A percentile compares a stretch with the other conserved stretches of the same genome.
These are phyloP conservation scores for Incurvaria masculella DNA, from an alignment of 2,888 invertebrate species.

Conservation along the genomic window DNA sequence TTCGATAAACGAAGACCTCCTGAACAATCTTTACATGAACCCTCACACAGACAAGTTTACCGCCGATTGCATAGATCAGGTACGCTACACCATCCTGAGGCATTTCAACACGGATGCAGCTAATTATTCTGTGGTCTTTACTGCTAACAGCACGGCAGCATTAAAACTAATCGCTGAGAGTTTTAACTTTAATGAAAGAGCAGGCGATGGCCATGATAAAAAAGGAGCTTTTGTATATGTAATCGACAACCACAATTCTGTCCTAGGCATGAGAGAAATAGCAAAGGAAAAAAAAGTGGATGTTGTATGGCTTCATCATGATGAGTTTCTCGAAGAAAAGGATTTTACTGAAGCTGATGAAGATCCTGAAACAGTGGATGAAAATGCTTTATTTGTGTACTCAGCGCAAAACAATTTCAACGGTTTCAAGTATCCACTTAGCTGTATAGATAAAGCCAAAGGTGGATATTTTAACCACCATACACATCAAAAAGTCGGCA, in stretches of 20 bases:
- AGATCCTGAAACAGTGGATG: slow-evolving; percentile 23
- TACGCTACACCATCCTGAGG: slow-evolving; percentile 76
- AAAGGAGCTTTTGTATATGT: slow-evolving; percentile 73
- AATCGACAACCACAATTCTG: slow-evolving; percentile 94
- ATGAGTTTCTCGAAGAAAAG: slow-evolving; percentile 49
- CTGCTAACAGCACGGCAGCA: slow-evolving; percentile 88
- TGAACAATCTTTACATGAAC: slow-evolving; percentile 78
- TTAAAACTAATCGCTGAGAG: slow-evolving; percentile 81
- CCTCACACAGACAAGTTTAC: slow-evolving; percentile 86
- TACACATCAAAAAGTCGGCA: slow-evolving; percentile 32
- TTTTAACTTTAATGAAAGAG: slow-evolving; percentile 59
- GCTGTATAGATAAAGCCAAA: slow-evolving; percentile 64
- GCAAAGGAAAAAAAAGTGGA: slow-evolving; percentile 55
- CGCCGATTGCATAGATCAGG: slow-evolving; percentile 81
- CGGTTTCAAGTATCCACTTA: slow-evolving; percentile 83
- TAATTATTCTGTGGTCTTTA: slow-evolving; percentile 87
- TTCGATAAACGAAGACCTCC: slow-evolving; percentile 61
- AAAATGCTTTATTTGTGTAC: slow-evolving; percentile 68
- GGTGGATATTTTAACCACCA: slow-evolving; percentile 53
- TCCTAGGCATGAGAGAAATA: slow-evolving; percentile 85
- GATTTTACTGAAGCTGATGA: slow-evolving; percentile 18
- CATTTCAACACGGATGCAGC: slow-evolving; percentile 79
- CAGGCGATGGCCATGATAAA: slow-evolving; percentile 22
- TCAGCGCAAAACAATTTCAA: slow-evolving; percentile 96
- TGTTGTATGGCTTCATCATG: slow-evolving; percentile 55